A percentile compares a stretch with the other conserved stretches of the same genome.
These are phyloP conservation scores for Phataginus tricuspis DNA, from an alignment of 2,797 vertebrate genomes.

Conservation along the genomic window DNA sequence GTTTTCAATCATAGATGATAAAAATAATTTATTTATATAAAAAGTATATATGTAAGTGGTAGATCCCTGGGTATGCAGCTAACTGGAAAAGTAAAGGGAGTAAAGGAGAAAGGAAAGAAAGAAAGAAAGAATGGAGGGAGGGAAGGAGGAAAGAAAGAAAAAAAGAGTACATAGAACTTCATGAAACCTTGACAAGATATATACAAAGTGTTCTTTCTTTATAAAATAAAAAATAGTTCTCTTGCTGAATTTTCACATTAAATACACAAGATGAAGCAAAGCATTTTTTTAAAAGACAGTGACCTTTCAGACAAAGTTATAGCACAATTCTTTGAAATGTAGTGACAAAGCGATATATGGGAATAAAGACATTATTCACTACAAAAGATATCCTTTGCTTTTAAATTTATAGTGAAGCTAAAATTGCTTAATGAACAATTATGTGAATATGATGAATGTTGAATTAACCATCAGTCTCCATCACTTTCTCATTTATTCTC, in stretches of 20 bases:
- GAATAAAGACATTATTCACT: background rate
- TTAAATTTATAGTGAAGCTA: background rate
- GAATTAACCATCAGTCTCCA: background rate
- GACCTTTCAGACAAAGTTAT: background rate
- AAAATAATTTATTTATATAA: constrained; percentile 82
- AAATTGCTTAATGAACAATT: background rate
- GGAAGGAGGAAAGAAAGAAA: background rate
- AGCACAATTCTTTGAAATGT: background rate
- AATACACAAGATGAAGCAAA: background rate
- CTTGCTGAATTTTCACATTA: background rate
- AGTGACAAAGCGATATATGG: background rate
- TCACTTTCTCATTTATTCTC: background rate
- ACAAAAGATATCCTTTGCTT: background rate
- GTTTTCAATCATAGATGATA: constrained; percentile 77
- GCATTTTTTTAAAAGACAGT: background rate
- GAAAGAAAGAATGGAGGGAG: no score
- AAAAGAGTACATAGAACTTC: background rate
- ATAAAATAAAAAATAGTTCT: background rate
- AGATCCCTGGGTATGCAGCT: background rate
- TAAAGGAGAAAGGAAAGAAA: background rate
- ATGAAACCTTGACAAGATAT: background rate
- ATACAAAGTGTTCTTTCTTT: background rate
- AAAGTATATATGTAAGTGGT: background rate
- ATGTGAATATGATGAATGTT: background rate
- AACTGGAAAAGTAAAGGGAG: background rate